Evolutionary conservation across 1,140 invertebrate species (phyloP), one percentile per base, ranked within the genome.

Genomic region (Drosophila parvula): DNA sequence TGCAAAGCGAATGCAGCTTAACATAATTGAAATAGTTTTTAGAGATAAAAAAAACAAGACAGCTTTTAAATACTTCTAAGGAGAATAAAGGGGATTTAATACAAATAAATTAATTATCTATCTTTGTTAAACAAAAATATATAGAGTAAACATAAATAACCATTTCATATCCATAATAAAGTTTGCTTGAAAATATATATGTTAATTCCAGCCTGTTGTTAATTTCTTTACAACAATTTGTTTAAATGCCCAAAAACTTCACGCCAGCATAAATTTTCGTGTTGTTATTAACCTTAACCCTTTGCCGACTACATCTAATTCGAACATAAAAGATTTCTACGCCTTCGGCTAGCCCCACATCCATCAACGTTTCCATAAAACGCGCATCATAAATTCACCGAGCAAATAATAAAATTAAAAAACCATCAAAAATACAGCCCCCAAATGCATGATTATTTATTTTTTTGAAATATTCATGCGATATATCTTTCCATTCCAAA

Each of bases 381-480:
- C 57, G 28, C 67, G 50, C 58, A 53, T 43, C 61, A 62, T 65
- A 47, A 45, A 63, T 82, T 69, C 59, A 59, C 74, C 62, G 27
- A 40, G 18, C 53, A 38, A 74, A 77, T 65, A 74, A 67, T 86
- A 82, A 86, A 85, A 85, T 82, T 86, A 71, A 82, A 81, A 85
- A 88, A 69, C 79, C 82, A 81, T 86, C 48, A 86, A 69, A 63
- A 55, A 71, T 55, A 82, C 69, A 47, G 53, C 51, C 60, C 44
- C 28, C 22, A n/a, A 30, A 18, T 44, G 45, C 60, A 36, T 51
- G 28, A 69, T 58, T 47, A 68, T 57, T 47, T 47, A 32, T 36
- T 51, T 44, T 45, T 50, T 56, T 44, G 16, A 67, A 78, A 81
- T 64, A 65, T 74, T 62, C 41, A 81, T 50, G 18, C 11, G 8